These are phyloP conservation scores for Aphelinus atriplicis DNA, from an alignment of 1,140 invertebrate species.

Conservation along the genomic window DNA sequence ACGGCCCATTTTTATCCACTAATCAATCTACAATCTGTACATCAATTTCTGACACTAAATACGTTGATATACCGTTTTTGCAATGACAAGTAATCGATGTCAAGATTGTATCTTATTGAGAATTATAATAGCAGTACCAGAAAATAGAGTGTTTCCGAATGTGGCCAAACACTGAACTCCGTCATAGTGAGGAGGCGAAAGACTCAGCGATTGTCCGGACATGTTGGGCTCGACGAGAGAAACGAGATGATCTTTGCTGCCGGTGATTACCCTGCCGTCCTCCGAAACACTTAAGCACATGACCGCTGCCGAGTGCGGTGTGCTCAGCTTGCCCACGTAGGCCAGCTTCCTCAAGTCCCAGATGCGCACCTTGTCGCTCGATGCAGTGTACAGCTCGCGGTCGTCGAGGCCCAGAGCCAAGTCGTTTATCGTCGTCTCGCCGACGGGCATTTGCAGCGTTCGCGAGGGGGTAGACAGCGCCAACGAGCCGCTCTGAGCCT, in stretches of 20 bases:
- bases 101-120: background rate
- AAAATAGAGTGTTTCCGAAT: constrained; percentile 76
- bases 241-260: constrained; percentile 90
- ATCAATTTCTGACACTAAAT: background rate
- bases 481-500: constrained; percentile 66
- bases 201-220: constrained; percentile 75
- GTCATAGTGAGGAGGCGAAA: constrained; percentile 92
- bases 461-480: constrained; percentile 65
- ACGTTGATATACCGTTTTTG: background rate
- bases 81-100: background rate
- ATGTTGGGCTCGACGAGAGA: constrained; percentile 64
- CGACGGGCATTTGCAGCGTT: constrained; percentile 69
- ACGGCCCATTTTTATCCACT: too few relatives aligned
- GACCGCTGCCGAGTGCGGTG: constrained; percentile 87
- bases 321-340: constrained; percentile 79
- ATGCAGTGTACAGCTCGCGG: constrained; percentile 78
- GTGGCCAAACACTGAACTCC: constrained; percentile 86
- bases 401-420: constrained; percentile 70
- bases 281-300: constrained; percentile 81
- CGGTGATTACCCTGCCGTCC: constrained; percentile 79
- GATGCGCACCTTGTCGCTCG: constrained; percentile 81
- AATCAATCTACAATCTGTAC: too few relatives aligned
- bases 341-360: constrained; percentile 87
- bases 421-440: constrained; percentile 78
- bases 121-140: constrained; percentile 64